Conservation (phyloP, 2,113 vertebrate species). For the Ardeotis arabs region DNA sequence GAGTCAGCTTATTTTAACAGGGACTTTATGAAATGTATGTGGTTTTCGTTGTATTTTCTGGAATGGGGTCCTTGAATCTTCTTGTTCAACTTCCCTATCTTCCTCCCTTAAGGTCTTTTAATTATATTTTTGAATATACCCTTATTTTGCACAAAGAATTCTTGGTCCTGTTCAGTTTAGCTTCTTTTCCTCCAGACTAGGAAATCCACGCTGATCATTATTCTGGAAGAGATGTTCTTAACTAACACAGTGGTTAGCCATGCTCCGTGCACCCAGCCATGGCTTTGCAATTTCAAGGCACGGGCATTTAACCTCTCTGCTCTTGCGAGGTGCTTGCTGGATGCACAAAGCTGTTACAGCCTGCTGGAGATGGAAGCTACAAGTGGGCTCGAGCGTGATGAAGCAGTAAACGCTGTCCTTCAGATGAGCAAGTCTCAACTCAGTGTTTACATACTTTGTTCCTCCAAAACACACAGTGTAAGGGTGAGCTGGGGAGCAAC, state of each 20-base stretch:
- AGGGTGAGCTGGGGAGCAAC: neutral
- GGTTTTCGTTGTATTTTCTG: neutral
- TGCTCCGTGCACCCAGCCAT: neutral
- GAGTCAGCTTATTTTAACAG: constrained; percentile 47
- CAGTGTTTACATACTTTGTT: neutral
- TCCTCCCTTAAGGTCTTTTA: neutral
- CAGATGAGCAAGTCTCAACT: neutral
- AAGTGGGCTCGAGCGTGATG: neutral
- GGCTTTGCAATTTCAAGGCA: neutral
- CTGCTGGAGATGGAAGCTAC: neutral
- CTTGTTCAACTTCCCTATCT: neutral
- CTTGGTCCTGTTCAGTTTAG: neutral
- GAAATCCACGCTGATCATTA: neutral
- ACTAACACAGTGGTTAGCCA: neutral
- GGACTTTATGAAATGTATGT: neutral
- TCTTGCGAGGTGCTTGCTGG: neutral
- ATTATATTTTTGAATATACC: neutral
- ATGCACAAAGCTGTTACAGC: neutral
- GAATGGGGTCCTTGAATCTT: neutral
- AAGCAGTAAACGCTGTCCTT: neutral
- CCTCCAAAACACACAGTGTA: neutral
- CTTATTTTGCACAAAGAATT: neutral
- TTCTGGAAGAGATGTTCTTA: neutral
- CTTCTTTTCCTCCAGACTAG: neutral
- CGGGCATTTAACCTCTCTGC: neutral